Evolutionary conservation across 2,797 vertebrate species (phyloP).

Genomic region (Buceros bicornis): DNA sequence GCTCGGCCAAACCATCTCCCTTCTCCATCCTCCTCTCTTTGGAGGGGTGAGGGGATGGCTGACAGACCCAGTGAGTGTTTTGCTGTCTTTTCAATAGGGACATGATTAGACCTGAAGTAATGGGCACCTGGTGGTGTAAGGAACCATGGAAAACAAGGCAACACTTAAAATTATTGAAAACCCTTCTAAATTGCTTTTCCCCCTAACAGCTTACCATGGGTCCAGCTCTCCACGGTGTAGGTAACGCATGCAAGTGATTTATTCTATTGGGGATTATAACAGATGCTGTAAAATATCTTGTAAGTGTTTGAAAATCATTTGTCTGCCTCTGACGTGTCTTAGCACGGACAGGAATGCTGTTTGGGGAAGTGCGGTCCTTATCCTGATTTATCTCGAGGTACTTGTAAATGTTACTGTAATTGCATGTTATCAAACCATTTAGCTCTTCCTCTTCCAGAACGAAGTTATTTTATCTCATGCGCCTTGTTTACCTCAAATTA

Average conservation of each 20-base stretch:
- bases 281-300: constrained; percentile 29
- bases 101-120: not conserved
- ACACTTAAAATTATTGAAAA: not conserved
- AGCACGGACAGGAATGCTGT: constrained; percentile 50
- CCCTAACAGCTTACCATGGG: not conserved
- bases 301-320: constrained; percentile 31
- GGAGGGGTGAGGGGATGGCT: not conserved
- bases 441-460: constrained; percentile 67
- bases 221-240: not conserved
- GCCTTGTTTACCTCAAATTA: constrained; percentile 72
- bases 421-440: constrained; percentile 51
- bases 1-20: not conserved
- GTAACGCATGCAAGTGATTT: not conserved
- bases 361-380: constrained; percentile 60
- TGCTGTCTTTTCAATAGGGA: not conserved
- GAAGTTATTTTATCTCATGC: constrained; percentile 62
- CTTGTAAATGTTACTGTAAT: constrained; percentile 65
- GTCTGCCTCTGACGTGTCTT: constrained; percentile 26
- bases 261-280: not conserved
- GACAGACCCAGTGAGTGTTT: not conserved
- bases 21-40: not conserved
- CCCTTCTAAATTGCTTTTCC: not conserved
- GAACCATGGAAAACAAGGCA: not conserved
- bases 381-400: constrained; percentile 48
- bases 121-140: not conserved